Conservation (phyloP, 2,888 invertebrate genomes). For the Phorcus lineatus region DNA sequence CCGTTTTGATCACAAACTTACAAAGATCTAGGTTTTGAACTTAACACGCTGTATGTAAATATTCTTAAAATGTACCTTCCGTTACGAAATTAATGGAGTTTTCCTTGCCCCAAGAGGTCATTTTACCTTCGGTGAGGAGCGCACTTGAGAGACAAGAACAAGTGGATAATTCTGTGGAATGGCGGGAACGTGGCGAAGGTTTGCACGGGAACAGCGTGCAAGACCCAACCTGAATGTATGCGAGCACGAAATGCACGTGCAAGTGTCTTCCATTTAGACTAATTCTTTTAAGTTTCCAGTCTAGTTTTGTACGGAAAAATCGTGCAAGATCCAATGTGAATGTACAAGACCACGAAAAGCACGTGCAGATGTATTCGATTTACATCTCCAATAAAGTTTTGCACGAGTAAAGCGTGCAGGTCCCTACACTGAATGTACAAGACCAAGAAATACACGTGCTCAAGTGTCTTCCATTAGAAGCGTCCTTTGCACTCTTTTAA, state of each 20-base stretch:
- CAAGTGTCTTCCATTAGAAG: conserved; percentile 15
- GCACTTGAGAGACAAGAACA: not conserved
- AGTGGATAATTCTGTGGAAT: conserved; percentile 13
- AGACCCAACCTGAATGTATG: not conserved
- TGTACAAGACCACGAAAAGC: not conserved
- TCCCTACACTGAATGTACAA: not conserved
- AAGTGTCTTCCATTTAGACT: conserved; percentile 17
- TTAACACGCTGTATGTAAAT: not conserved
- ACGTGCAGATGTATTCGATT: conserved; percentile 15
- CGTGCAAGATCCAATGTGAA: not conserved
- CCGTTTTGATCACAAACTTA: too few relatives aligned
- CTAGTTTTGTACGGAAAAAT: too few relatives aligned
- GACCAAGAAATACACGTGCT: conserved; percentile 2
- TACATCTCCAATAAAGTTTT: not conserved
- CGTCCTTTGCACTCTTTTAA: not conserved
- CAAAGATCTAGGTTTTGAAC: too few relatives aligned
- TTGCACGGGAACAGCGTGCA: not conserved
- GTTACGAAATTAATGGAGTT: not conserved
- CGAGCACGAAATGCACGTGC: not conserved
- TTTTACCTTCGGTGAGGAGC: not conserved
- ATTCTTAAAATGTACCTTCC: not conserved
- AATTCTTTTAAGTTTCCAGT: not conserved
- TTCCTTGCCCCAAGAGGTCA: not conserved
- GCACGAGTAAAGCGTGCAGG: not conserved
- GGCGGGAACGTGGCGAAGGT: not conserved